Conservation (phyloP, 2,888 invertebrate species). For the Linnaemya tessellans region DNA sequence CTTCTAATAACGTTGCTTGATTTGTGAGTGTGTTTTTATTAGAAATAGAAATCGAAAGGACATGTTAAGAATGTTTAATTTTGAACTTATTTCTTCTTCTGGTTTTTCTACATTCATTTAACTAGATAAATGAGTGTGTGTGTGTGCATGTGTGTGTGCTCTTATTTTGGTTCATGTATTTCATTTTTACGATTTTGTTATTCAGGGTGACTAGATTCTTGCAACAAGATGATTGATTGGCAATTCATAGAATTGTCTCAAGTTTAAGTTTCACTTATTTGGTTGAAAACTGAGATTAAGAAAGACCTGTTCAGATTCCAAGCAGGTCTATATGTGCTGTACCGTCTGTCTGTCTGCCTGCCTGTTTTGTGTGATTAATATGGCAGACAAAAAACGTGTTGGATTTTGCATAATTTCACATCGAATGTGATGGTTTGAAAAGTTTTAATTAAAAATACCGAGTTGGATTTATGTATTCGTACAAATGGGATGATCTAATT, state of each 20-base stretch:
- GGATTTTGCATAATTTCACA: conserved; percentile 25
- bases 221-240: conserved; percentile 26
- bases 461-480: background rate
- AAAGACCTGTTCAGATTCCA: background rate
- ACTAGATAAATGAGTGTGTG: no score
- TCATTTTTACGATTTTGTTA: background rate
- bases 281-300: conserved; percentile 7
- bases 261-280: conserved; percentile 50
- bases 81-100: conserved; percentile 43
- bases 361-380: background rate
- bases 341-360: no score
- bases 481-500: background rate
- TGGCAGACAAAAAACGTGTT: conserved; percentile 8
- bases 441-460: background rate
- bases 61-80: conserved; percentile 75
- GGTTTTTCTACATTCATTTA: background rate
- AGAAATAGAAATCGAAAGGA: conserved; percentile 75
- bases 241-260: conserved; percentile 49
- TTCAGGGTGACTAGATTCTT: conserved; percentile 40
- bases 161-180: background rate
- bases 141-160: no score
- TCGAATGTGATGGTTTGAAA: background rate
- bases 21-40: conserved; percentile 19
- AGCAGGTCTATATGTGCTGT: background rate
- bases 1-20: conserved; percentile 3